Base-by-base conservation (phyloP, 2,888 invertebrate genomes). In the Heliconius aoede region DNA sequence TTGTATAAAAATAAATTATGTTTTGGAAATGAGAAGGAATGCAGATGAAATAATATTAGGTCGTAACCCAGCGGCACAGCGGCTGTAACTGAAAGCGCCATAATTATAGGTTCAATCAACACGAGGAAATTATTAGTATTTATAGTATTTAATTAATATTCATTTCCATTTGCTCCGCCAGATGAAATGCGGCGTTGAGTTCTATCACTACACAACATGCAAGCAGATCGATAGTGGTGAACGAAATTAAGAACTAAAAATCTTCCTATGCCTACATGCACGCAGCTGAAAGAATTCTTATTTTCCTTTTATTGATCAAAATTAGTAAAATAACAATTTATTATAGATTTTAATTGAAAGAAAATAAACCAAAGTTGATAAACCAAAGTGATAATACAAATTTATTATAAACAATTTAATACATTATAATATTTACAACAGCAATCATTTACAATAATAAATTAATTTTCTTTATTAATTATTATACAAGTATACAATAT, bases 401-500 rank as follows among this genome's bases (percentile, higher is more conserved):
- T 65, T 65, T 65, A 65, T 65, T 36, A 55, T 55, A 9, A 65
- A 7, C 13, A 65, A n/a, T n/a, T n/a, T n/a, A n/a, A 24, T 65
- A 65, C 36, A 65, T 65, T 24, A 24, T 24, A n/a, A 36, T 65
- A 65, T 65, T 65, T 65, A 65, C 65, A 65, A 68, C 28, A n/a
- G 21, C 30, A 51, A 15, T 51, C n/a, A 55, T 30, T 28, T 28
- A 11, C 7, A 51, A 30, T 3, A 21, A 28, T n/a, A 64, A 30
- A 65, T 15, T 4, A 15, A 13, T 7, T n/a, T 15, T 55, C 3
- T 51, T 51, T 32, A 30, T 15, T 30, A 46, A 36, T 51, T 46
- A n/a, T n/a, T n/a, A n/a, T 40, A 46, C 24, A 55, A 46, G 18
- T 68, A n/a, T 46, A 46, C 30, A 28, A 46, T n/a, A n/a, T n/a